Evolutionary conservation across 2,888 invertebrate species (phyloP), one percentile per base, ranked within the genome.

Genomic region (Gortyna flavago): DNA sequence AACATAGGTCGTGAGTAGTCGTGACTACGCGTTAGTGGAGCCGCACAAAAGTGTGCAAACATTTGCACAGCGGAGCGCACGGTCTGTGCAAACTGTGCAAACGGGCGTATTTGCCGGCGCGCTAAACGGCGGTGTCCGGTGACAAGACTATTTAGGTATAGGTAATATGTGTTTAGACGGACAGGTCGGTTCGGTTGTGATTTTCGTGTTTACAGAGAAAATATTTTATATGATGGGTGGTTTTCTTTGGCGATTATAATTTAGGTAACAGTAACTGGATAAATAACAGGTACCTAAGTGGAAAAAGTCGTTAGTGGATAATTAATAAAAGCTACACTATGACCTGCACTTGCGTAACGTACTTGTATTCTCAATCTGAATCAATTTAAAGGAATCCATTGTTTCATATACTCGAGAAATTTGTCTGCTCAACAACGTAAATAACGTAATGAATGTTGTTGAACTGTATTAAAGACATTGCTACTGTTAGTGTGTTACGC

Each of bases 41-140:
- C 65, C 75, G 41, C 72, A 85, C 85, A 85, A 85, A 85, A 85
- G 75, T 83, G 85, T 77, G 67, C 75, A 83, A 85, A 85, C 41
- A 80, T 85, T 85, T 80, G 85, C 75, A 75, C 80, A 83, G 75
- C 61, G 67, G 61, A 75, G 77, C 84, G 44, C 75, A 69, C 69
- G 68, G 62, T 13, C 74, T 74, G 84, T 72, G 75, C 85, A 79
- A 81, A 81, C 84, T 71, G 84, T 75, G 67, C 81, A 78, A 84
- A 81, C 79, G 66, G 64, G 48, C 61, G 73, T 84, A 85, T 84
- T 84, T 84, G 85, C 82, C 21, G 68, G 25, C 73, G 74, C 81
- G 79, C 85, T 85, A 75, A 85, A 78, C 82, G 80, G n/a, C 48
- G 80, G 85, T 85, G 83, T 85, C 85, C 44, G 69, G 80, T 85